Evolutionary conservation across 2,113 vertebrate species (phyloP), one percentile per base, ranked within the genome.

Genomic region (Nothocercus nigrocapillus): DNA sequence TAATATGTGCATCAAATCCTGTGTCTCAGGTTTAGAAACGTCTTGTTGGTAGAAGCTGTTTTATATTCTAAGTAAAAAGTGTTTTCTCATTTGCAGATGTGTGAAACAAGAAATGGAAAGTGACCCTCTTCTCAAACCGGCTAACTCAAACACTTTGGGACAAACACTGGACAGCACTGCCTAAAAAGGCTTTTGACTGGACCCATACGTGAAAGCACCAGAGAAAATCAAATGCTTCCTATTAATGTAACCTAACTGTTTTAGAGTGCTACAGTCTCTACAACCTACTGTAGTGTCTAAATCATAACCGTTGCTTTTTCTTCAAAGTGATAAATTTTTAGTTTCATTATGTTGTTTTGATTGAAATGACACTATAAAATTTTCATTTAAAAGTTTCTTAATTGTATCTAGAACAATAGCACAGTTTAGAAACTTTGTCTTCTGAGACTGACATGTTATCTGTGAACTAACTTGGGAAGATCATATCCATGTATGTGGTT

Each of bases 161-260:
- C 98, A 99, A 98, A 98, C 98, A 97, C 98, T 99, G 98, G 99
- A 99, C 92, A 98, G 98, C 98, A 98, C 98, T 79, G 96, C 98
- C 96, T 98, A 98, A 98, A 98, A 47, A 97, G 97, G 97, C 97
- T 95, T 96, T 97, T 89, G 95, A 97, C 88, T 75, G 96, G 97
- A 97, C 96, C 96, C 95, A 95, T 94, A 97, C 96, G 96, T 85
- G 73, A 98, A 98, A 98, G 99, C 99, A 99, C 98, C 98, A 98
- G 98, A 99, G 98, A 98, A 98, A 99, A 97, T 98, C 98, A 96
- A 91, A 98, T 98, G 98, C 98, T 98, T 99, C 98, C 98, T 99
- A n/a, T 95, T 93, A 97, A 97, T 97, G 82, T 93, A 96, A 95
- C 97, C 98, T 97, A 93, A 96, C 94, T 96, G 96, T 97, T 97